phyloP scores from a whole-genome alignment of 37 sponge, comb jelly and placozoan genomes.

The Corticium candelabrum region DNA sequence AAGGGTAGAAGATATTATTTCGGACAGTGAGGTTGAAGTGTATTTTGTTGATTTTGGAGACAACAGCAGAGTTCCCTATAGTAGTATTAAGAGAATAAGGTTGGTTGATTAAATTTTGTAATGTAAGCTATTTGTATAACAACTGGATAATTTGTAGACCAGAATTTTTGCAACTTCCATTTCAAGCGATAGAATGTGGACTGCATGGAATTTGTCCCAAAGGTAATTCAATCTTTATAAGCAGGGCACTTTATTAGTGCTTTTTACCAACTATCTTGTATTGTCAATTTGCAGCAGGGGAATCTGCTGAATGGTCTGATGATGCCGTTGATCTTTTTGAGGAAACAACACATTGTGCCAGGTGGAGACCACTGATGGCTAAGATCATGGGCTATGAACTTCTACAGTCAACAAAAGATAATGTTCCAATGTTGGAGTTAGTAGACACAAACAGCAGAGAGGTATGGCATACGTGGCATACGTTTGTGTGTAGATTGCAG shows the following conservation, averaged over 20 bases:
- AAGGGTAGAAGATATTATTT: background rate
- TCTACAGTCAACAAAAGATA: too few species aligned
- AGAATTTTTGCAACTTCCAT: background rate
- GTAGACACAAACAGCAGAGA: too few species aligned
- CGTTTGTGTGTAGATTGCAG: too few species aligned
- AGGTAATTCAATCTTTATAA: too few species aligned
- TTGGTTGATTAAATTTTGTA: background rate
- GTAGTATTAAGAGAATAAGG: background rate
- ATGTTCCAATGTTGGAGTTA: too few species aligned
- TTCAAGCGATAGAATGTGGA: background rate
- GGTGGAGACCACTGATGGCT: background rate
- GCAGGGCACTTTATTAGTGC: too few species aligned
- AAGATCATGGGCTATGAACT: too few species aligned
- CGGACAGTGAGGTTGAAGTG: background rate
- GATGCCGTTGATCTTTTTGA: background rate
- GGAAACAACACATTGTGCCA: background rate
- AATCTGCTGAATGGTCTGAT: background rate
- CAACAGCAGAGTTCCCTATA: background rate
- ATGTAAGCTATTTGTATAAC: background rate
- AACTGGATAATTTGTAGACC: background rate
- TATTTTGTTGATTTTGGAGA: background rate
- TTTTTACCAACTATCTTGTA: too few species aligned
- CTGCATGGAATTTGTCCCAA: background rate
- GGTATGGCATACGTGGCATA: too few species aligned
- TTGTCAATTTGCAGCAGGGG: too few species aligned